phyloP scores from a whole-genome alignment of 2,113 vertebrate species.

The Colinus virginianus region DNA sequence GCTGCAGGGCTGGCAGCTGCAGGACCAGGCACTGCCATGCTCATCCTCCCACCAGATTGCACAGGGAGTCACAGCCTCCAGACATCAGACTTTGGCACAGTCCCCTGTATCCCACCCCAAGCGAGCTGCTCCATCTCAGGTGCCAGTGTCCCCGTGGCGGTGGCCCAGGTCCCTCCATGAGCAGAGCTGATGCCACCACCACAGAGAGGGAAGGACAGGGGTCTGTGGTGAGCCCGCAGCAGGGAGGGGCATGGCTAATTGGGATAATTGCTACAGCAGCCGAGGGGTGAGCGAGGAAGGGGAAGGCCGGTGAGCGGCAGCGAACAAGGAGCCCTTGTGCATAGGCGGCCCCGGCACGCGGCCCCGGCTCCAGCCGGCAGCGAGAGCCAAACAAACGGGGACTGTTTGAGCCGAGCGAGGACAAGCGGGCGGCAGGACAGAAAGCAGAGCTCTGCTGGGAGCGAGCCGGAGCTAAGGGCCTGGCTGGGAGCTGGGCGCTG shows the following conservation, averaged over 20 bases:
- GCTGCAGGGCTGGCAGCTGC: not conserved
- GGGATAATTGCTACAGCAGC: conserved; percentile 65
- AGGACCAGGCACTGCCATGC: not conserved
- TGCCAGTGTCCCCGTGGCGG: fast-evolving
- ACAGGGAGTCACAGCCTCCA: not conserved
- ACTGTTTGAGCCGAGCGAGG: conserved; percentile 32
- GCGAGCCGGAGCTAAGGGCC: conserved; percentile 49
- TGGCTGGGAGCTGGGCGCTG: conserved; percentile 18
- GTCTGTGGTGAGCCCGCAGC: not conserved
- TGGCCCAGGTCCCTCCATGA: fast-evolving
- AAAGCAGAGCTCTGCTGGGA: conserved; percentile 40
- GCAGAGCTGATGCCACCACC: fast-evolving
- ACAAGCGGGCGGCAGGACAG: conserved; percentile 42
- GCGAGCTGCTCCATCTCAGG: fast-evolving
- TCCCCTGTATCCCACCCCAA: fast-evolving
- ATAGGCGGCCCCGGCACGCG: conserved; percentile 26
- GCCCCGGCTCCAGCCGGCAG: conserved; percentile 35
- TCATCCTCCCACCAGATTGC: not conserved
- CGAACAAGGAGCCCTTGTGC: conserved; percentile 62
- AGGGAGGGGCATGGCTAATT: conserved; percentile 29
- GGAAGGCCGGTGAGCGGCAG: not conserved
- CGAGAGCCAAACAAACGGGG: conserved; percentile 46
- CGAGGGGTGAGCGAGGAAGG: not conserved
- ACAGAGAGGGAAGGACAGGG: fast-evolving
- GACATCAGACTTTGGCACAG: not conserved